A percentile compares a stretch with the other conserved stretches of the same genome.
Conservation (phyloP, 2,888 invertebrate species). For the Meloe dianella region DNA sequence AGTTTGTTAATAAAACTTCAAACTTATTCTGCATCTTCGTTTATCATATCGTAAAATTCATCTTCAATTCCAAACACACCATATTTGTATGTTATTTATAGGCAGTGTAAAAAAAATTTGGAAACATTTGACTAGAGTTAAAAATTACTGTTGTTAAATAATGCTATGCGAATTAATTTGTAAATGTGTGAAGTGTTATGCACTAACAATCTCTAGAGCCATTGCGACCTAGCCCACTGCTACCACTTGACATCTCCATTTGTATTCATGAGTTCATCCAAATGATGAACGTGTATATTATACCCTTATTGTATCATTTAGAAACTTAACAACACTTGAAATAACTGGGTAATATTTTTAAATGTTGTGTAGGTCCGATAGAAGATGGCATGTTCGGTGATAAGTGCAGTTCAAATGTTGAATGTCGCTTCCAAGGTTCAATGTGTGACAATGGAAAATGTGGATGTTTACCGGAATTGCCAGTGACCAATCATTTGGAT, state of each 20-base stretch:
- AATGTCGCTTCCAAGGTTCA: slow-evolving; percentile 79
- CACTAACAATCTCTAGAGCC: background rate
- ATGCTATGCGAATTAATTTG: no score
- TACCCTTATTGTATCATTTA: slow-evolving; percentile 9
- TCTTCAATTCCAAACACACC: no score
- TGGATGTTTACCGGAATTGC: slow-evolving; percentile 74
- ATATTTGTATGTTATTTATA: no score
- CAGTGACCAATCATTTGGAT: slow-evolving; percentile 82
- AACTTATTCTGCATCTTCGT: no score
- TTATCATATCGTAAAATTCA: no score
- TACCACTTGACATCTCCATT: slow-evolving; percentile 22
- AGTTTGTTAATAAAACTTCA: no score
- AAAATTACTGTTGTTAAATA: no score
- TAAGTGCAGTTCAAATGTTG: slow-evolving; percentile 70
- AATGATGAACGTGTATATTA: background rate
- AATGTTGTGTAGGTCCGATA: slow-evolving; percentile 60
- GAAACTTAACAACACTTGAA: no score
- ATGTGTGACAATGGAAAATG: slow-evolving; percentile 75
- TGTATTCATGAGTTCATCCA: slow-evolving; percentile 28
- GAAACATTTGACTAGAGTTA: no score
- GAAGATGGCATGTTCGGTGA: slow-evolving; percentile 74
- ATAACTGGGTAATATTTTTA: no score
- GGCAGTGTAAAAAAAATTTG: no score
- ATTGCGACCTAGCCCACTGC: background rate
- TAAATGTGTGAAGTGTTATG: slow-evolving; percentile 8